phyloP scores from a whole-genome alignment of 2,888 invertebrate species.

The Torymus aiolomorphi region DNA sequence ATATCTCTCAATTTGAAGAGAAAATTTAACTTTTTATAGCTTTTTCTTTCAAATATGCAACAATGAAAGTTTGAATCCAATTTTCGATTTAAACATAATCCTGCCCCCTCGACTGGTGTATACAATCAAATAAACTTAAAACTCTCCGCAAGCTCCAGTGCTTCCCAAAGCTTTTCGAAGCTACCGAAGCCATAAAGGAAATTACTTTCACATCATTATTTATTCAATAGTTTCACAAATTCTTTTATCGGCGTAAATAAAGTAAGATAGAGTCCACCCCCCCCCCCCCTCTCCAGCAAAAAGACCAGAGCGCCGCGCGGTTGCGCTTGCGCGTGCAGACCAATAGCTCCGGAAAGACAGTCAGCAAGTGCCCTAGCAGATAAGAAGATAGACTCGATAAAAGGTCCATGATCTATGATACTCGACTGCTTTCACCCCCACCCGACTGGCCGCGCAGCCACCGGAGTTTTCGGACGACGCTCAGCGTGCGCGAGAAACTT shows the following conservation, averaged over 20 bases:
- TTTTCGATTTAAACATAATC: too few species aligned
- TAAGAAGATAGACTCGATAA: conserved; percentile 61
- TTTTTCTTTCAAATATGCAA: too few species aligned
- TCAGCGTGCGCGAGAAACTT: conserved; percentile 53
- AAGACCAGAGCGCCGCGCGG: neutral
- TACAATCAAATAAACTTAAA: too few species aligned
- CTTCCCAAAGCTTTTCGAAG: too few species aligned
- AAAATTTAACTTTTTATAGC: too few species aligned
- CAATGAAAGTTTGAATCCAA: too few species aligned
- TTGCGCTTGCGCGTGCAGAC: too few species aligned
- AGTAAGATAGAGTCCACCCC: neutral
- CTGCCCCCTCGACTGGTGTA: too few species aligned
- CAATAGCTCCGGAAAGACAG: conserved; percentile 41
- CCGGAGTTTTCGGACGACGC: neutral
- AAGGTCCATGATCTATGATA: conserved; percentile 60
- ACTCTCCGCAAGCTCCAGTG: too few species aligned
- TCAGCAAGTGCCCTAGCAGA: conserved; percentile 53
- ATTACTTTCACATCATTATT: neutral
- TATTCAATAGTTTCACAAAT: neutral
- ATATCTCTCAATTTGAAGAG: too few species aligned
- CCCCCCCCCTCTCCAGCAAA: neutral
- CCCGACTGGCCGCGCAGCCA: conserved; percentile 15
- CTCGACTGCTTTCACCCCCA: neutral
- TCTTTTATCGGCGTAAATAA: conserved; percentile 15
- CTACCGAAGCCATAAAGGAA: too few species aligned